Conservation (phyloP, 2,113 vertebrate genomes). For the Lucifuga dentata region DNA sequence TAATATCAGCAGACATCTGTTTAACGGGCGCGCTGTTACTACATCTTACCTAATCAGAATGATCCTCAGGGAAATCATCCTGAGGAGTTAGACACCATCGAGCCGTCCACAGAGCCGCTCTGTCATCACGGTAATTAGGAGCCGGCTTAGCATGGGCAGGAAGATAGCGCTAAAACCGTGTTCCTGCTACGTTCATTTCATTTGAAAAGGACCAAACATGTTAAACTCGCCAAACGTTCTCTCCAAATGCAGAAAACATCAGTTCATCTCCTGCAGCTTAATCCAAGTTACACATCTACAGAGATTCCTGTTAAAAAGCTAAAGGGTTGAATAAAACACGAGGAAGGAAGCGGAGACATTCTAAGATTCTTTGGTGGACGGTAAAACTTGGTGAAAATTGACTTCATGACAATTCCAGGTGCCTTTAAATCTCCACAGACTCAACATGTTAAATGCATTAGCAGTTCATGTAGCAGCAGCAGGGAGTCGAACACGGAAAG, state of each 20-base stretch:
- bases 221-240: no score
- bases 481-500: slow-evolving; percentile 5
- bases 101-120: slow-evolving; percentile 12
- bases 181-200: no score
- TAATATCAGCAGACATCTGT: slow-evolving; percentile 66
- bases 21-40: slow-evolving; percentile 50
- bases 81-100: slow-evolving; percentile 52
- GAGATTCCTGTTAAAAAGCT: no score
- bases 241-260: no score
- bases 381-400: slow-evolving; percentile 38
- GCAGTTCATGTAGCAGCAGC: not conserved
- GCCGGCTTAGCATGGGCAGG: no score
- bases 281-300: no score
- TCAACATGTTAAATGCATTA: slow-evolving; percentile 65
- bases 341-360: slow-evolving; percentile 3
- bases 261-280: no score
- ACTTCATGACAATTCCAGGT: slow-evolving; percentile 60
- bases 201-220: no score
- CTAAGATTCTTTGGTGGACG: slow-evolving; percentile 21
- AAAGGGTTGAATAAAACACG: not conserved
- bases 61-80: slow-evolving; percentile 66
- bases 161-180: no score
- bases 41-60: slow-evolving; percentile 54
- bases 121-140: slow-evolving; percentile 54
- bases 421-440: slow-evolving; percentile 57